Evolutionary conservation across 2,888 invertebrate genomes (phyloP).

Genomic region (Lasius platythorax): DNA sequence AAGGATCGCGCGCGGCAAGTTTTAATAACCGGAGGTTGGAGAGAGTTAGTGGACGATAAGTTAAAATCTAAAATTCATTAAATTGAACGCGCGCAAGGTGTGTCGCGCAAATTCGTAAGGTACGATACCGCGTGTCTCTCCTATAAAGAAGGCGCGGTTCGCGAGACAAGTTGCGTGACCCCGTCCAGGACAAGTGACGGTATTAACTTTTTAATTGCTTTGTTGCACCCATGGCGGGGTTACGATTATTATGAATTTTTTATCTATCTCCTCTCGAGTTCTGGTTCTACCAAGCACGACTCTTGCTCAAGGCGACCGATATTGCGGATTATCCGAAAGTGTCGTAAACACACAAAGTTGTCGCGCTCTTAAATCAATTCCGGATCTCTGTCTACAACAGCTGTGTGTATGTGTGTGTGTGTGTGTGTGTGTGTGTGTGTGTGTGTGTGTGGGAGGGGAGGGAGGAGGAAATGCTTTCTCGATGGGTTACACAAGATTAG

Average conservation of each 20-base stretch:
- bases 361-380: conserved; percentile 32
- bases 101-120: conserved; percentile 66
- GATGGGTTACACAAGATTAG: conserved; percentile 2
- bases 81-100: conserved; percentile 69
- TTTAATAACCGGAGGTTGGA: conserved; percentile 78
- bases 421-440: too few relatives aligned
- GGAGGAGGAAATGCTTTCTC: neutral
- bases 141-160: conserved; percentile 63
- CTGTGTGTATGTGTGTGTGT: too few relatives aligned
- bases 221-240: conserved; percentile 51
- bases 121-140: conserved; percentile 39
- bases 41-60: conserved; percentile 79
- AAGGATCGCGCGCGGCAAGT: conserved; percentile 64
- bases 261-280: conserved; percentile 24
- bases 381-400: neutral
- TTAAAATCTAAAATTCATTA: conserved; percentile 84
- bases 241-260: conserved; percentile 54
- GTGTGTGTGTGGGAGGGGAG: neutral
- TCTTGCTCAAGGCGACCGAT: neutral
- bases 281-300: neutral
- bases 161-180: neutral
- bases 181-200: conserved; percentile 57
- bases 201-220: conserved; percentile 70
- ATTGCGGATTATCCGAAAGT: conserved; percentile 12
- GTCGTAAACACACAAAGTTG: conserved; percentile 25